These are phyloP conservation scores for Rotaria socialis DNA, from an alignment of 2,888 invertebrate species.

Conservation along the genomic window DNA sequence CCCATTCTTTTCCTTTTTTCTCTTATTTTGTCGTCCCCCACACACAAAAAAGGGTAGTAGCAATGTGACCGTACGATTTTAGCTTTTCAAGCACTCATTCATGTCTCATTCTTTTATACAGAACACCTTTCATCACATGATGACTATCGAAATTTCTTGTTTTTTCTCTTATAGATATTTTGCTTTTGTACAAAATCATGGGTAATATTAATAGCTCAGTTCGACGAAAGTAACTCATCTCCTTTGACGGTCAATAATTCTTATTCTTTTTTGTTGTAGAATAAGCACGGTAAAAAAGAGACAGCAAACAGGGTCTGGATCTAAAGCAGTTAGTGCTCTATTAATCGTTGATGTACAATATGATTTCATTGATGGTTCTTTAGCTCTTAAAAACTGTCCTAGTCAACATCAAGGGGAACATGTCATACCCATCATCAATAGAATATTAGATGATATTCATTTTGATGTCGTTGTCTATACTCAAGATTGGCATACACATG, in stretches of 20 bases:
- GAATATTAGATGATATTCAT: conserved; percentile 61
- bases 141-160: neutral
- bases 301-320: neutral
- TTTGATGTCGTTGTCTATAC: conserved; percentile 88
- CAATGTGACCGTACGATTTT: too few relatives aligned
- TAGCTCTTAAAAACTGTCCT: conserved; percentile 82
- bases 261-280: neutral
- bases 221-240: neutral
- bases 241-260: neutral
- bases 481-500: conserved; percentile 91
- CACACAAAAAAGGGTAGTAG: too few relatives aligned
- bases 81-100: too few relatives aligned
- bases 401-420: conserved; percentile 73
- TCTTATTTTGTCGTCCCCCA: too few relatives aligned
- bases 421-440: conserved; percentile 85
- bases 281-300: neutral
- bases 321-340: conserved; percentile 64
- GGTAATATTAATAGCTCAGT: neutral
- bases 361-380: conserved; percentile 84
- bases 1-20: too few relatives aligned
- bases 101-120: too few relatives aligned
- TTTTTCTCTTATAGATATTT: neutral
- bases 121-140: too few relatives aligned
- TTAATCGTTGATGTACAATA: conserved; percentile 89
- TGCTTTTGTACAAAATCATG: neutral